Percentiles rank a stretch among this genome's conserved stretches.
phyloP scores from a whole-genome alignment of 2,888 invertebrate genomes.

The Eupithecia dodoneata region DNA sequence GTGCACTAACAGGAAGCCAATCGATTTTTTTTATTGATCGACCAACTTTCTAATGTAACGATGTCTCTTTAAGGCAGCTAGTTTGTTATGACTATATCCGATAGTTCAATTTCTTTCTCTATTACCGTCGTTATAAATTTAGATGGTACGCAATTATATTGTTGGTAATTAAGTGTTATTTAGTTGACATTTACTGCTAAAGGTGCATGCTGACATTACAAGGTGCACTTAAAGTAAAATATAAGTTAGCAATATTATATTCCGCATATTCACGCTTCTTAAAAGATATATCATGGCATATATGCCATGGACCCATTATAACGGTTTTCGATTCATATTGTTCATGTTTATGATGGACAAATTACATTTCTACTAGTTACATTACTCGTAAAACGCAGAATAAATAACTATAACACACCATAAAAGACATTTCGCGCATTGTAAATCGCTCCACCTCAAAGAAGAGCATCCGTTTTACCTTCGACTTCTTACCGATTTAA shows the following conservation, averaged over 20 bases:
- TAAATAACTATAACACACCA: too few relatives aligned
- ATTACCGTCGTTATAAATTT: slow-evolving; percentile 55
- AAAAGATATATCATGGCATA: not conserved
- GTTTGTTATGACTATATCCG: slow-evolving; percentile 52
- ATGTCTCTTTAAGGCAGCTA: slow-evolving; percentile 50
- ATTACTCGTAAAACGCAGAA: too few relatives aligned
- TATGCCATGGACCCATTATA: too few relatives aligned
- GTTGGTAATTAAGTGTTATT: slow-evolving; percentile 32
- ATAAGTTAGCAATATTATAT: not conserved
- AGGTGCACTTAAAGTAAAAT: not conserved
- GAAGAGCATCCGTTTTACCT: too few relatives aligned
- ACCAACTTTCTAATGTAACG: slow-evolving; percentile 53
- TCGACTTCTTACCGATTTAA: too few relatives aligned
- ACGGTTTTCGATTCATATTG: too few relatives aligned
- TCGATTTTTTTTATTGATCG: slow-evolving; percentile 67
- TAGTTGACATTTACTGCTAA: slow-evolving; percentile 37
- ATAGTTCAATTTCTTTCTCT: slow-evolving; percentile 48
- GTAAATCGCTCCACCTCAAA: too few relatives aligned
- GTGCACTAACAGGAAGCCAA: slow-evolving; percentile 65
- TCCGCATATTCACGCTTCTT: not conserved
- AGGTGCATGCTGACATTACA: slow-evolving; percentile 6
- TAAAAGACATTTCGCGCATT: too few relatives aligned
- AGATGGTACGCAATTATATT: slow-evolving; percentile 32
- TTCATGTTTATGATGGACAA: too few relatives aligned
- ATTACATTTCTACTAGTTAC: too few relatives aligned